Conservation (phyloP, 2,888 invertebrate species). For the Ctenicera cuprea region DNA sequence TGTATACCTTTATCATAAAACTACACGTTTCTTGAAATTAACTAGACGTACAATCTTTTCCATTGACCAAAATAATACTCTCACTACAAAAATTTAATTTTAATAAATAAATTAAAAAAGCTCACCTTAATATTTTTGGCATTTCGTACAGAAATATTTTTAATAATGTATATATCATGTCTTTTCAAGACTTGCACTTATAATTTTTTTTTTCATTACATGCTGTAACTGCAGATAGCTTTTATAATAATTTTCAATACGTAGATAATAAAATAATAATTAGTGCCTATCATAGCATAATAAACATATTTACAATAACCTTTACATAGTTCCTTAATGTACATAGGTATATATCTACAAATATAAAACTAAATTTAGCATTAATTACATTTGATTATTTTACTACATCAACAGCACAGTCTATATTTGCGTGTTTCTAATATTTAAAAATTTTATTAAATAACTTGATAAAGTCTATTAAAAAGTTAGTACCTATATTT, state of each 20-base stretch:
- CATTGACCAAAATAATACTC: conserved; percentile 10
- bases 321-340: conserved; percentile 3
- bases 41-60: conserved; percentile 7
- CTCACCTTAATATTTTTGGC: conserved; percentile 30
- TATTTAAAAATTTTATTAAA: conserved; percentile 29
- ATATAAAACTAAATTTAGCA: conserved; percentile 36
- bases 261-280: conserved; percentile 28
- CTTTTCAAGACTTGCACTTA: conserved; percentile 24
- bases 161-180: too few species aligned
- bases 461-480: conserved; percentile 26
- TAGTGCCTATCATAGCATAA: conserved; percentile 28
- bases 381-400: conserved; percentile 30
- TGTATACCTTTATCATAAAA: conserved; percentile 31
- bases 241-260: not conserved
- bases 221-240: not conserved
- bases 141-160: conserved; percentile 27
- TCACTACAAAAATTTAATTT: not conserved
- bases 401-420: conserved; percentile 38
- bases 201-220: not conserved
- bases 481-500: conserved; percentile 24
- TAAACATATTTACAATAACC: conserved; percentile 32
- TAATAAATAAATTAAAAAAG: conserved; percentile 2
- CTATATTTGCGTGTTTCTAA: conserved; percentile 32
- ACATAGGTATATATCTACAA: conserved; percentile 36
- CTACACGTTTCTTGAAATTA: conserved; percentile 32